Evolutionary conservation across 2,113 vertebrate genomes (phyloP).

Genomic region (Haplochromis vanheusdeni): DNA sequence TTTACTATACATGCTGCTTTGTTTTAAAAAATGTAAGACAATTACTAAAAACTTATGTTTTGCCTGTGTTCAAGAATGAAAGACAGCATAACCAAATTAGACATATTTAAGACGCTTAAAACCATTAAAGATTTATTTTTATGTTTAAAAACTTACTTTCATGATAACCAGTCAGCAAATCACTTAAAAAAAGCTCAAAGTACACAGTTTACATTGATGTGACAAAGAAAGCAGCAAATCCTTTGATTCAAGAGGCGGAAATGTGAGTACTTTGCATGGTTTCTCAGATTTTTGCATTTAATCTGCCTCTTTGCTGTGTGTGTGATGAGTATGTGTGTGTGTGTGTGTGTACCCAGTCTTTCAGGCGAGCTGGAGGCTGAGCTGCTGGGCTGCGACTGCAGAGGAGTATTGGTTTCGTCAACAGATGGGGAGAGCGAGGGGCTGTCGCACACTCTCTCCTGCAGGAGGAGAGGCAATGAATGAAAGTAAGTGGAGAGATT

Average conservation of each 20-base stretch:
- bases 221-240: not conserved
- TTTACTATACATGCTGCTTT: not conserved
- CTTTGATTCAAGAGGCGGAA: not conserved
- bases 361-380: constrained; percentile 87
- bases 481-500: not conserved
- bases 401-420: constrained; percentile 81
- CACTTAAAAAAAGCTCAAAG: not conserved
- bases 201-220: not conserved
- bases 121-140: not conserved
- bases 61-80: not conserved
- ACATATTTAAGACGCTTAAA: not conserved
- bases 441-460: constrained; percentile 84
- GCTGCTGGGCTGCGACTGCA: constrained; percentile 85
- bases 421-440: constrained; percentile 82
- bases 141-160: not conserved
- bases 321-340: not conserved
- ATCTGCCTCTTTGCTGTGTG: not conserved
- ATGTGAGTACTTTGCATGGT: not conserved
- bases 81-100: not conserved
- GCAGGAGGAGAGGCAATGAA: not conserved
- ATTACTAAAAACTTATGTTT: not conserved
- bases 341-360: constrained; percentile 70
- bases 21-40: not conserved
- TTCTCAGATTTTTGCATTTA: not conserved
- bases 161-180: not conserved